A percentile compares a stretch with the other conserved stretches of the same genome.
phyloP scores from a whole-genome alignment of 2,888 invertebrate species.

The Syrista parreyssii region DNA sequence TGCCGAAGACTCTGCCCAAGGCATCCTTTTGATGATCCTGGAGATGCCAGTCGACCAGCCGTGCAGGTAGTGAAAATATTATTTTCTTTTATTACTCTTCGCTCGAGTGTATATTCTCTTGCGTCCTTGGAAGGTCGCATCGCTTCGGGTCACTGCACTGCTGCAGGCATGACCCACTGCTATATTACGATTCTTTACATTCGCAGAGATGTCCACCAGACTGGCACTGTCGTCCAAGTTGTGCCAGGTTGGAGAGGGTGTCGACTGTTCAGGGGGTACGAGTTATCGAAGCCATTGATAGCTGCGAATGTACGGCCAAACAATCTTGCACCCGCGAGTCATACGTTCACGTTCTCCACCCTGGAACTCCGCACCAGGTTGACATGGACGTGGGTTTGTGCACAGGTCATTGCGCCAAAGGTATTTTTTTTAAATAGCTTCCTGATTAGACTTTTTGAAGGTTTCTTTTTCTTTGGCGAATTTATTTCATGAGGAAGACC shows the following conservation, averaged over 20 bases:
- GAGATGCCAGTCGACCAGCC: slow-evolving; percentile 58
- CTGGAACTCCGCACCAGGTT: slow-evolving; percentile 63
- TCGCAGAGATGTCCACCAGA: slow-evolving; percentile 56
- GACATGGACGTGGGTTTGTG: slow-evolving; percentile 63
- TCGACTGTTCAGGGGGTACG: slow-evolving; percentile 62
- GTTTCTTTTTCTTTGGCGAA: slow-evolving; percentile 5
- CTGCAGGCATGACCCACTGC: slow-evolving; percentile 35
- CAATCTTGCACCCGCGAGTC: slow-evolving; percentile 57
- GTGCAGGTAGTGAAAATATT: slow-evolving; percentile 48
- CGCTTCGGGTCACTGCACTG: slow-evolving; percentile 45
- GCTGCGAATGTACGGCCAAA: slow-evolving; percentile 58
- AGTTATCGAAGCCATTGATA: slow-evolving; percentile 59
- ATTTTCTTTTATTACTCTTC: not conserved
- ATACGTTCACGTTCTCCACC: slow-evolving; percentile 57
- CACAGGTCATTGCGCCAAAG: slow-evolving; percentile 60
- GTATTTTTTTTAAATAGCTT: slow-evolving; percentile 33
- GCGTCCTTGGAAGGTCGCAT: slow-evolving; percentile 56
- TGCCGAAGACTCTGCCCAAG: slow-evolving; percentile 60
- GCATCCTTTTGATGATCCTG: slow-evolving; percentile 57
- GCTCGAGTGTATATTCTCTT: slow-evolving; percentile 23
- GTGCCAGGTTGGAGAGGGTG: slow-evolving; percentile 58
- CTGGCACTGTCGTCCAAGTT: slow-evolving; percentile 57
- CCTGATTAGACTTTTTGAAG: not conserved
- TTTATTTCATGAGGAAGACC: slow-evolving; percentile 35
- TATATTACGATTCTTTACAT: not conserved